These are phyloP conservation scores for Metalampra italica DNA, from an alignment of 2,888 invertebrate genomes.

Conservation along the genomic window DNA sequence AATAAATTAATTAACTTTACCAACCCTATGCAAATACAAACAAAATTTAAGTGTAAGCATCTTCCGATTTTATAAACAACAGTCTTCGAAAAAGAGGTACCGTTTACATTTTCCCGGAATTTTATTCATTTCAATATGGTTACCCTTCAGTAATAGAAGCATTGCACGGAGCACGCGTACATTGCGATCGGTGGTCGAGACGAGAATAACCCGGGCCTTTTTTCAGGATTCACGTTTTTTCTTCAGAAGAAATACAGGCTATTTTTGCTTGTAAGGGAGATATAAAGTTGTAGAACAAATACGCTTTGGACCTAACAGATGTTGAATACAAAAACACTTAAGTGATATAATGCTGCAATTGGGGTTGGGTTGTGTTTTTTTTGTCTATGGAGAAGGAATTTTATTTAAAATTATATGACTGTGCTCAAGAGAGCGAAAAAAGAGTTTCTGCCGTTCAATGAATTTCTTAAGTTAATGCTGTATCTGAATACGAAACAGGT, in stretches of 20 bases:
- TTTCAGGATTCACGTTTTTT: not conserved
- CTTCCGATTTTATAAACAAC: too few relatives aligned
- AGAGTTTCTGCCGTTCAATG: not conserved
- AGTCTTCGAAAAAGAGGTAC: too few relatives aligned
- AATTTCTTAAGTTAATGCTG: too few relatives aligned
- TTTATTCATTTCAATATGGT: not conserved
- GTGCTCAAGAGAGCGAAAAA: not conserved
- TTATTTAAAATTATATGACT: not conserved
- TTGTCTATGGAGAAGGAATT: not conserved
- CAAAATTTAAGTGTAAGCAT: too few relatives aligned
- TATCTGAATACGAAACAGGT: too few relatives aligned
- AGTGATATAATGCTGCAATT: slow-evolving; percentile 29
- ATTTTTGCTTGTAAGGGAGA: not conserved
- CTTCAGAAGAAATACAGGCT: slow-evolving; percentile 2
- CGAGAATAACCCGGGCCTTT: slow-evolving; percentile 21
- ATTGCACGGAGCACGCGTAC: slow-evolving; percentile 25
- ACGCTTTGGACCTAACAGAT: slow-evolving; percentile 28
- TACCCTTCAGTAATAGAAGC: slow-evolving; percentile 29
- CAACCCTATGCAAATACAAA: too few relatives aligned
- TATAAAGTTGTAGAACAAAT: slow-evolving; percentile 9
- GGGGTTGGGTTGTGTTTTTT: not conserved
- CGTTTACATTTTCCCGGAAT: too few relatives aligned
- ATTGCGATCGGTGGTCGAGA: slow-evolving; percentile 33
- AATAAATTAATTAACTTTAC: too few relatives aligned
- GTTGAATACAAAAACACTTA: slow-evolving; percentile 41